Conservation (phyloP, 2,888 invertebrate genomes). For the Diplolepis rosae region DNA sequence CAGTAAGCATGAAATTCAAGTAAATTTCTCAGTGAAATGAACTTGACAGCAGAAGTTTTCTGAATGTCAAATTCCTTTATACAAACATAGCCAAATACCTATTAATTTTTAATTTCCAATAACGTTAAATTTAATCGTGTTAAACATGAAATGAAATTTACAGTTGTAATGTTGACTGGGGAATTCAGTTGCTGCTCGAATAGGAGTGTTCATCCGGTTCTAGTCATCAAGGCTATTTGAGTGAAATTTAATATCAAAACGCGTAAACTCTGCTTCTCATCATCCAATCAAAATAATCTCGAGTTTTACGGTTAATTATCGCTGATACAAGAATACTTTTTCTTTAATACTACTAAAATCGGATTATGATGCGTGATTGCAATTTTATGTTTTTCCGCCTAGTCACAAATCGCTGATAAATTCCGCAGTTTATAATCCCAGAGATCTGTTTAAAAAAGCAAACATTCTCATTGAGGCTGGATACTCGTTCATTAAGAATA, state of each 20-base stretch:
- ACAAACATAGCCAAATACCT: not conserved
- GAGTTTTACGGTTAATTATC: conserved; percentile 25
- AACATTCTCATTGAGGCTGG: conserved; percentile 17
- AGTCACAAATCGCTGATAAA: conserved; percentile 8
- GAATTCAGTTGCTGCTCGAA: conserved; percentile 25
- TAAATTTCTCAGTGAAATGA: not conserved
- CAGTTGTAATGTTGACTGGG: conserved; percentile 1
- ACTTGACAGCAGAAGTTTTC: not conserved
- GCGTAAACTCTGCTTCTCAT: conserved; percentile 15
- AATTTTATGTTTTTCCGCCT: conserved; percentile 27
- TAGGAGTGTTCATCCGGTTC: conserved; percentile 13
- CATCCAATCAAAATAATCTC: conserved; percentile 20
- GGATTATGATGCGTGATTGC: conserved; percentile 18
- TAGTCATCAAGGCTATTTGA: conserved; percentile 1
- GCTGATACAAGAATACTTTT: conserved; percentile 15
- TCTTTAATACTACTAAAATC: not conserved
- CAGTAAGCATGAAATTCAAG: not conserved
- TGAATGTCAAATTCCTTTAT: not conserved
- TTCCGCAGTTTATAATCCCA: conserved; percentile 15
- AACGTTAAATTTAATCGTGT: conserved; percentile 6
- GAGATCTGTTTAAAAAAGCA: conserved; percentile 19
- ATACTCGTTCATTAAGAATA: conserved; percentile 4
- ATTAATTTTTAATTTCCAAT: conserved; percentile 26
- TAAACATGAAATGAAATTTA: conserved; percentile 26
- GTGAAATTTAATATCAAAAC: conserved; percentile 5